These are phyloP conservation scores for Brachionichthys hirsutus DNA, from an alignment of 2,113 vertebrate species.

Conservation along the genomic window DNA sequence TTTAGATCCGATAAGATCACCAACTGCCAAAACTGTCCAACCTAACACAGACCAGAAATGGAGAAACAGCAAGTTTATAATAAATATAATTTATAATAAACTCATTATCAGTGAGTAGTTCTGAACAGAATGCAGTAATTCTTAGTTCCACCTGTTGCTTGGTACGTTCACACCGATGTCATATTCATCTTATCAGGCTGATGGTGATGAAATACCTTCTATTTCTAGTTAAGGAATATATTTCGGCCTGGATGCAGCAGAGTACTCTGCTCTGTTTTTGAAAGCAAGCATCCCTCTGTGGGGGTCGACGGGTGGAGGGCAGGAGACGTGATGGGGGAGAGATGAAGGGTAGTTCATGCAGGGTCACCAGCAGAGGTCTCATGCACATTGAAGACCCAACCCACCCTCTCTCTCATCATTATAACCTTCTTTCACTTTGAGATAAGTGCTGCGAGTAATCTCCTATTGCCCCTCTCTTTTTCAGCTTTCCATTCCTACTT, in stretches of 20 bases:
- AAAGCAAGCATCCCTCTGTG: slow-evolving; percentile 5
- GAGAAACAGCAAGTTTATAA: no score
- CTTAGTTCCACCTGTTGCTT: no score
- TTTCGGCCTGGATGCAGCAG: background rate
- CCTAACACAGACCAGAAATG: background rate
- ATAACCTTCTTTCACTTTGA: slow-evolving; percentile 37
- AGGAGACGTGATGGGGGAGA: slow-evolving; percentile 25
- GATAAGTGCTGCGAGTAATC: slow-evolving; percentile 59
- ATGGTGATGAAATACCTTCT: background rate
- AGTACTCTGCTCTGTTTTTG: background rate
- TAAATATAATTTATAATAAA: no score
- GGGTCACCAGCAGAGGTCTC: slow-evolving; percentile 28
- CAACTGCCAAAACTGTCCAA: background rate
- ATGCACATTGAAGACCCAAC: background rate
- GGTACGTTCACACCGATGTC: background rate
- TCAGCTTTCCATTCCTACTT: slow-evolving; percentile 29
- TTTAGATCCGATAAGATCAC: background rate
- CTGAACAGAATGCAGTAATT: background rate
- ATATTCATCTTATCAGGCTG: background rate
- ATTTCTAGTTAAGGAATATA: background rate
- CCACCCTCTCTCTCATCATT: slow-evolving; percentile 13
- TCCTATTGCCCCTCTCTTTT: slow-evolving; percentile 37
- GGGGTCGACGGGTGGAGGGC: background rate
- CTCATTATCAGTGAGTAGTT: background rate
- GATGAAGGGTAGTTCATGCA: slow-evolving; percentile 24